Percentiles rank a stretch among this genome's conserved stretches.
These are phyloP conservation scores for Silvanus unidentatus DNA, from an alignment of 2,888 invertebrate genomes.

Conservation along the genomic window DNA sequence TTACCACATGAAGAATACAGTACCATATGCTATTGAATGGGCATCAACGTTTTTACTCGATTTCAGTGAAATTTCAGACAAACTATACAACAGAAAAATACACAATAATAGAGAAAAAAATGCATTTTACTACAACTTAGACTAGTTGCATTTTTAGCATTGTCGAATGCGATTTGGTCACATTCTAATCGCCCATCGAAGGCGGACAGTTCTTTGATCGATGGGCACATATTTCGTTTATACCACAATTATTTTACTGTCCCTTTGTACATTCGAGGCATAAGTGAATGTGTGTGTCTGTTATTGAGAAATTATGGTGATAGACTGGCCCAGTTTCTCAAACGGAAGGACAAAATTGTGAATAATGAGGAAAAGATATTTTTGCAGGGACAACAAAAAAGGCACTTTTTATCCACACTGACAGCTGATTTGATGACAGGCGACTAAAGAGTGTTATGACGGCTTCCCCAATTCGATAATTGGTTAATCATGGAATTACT, in stretches of 20 bases:
- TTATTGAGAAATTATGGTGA: too few species aligned
- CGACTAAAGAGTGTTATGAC: slow-evolving; percentile 25
- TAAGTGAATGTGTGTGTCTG: too few species aligned
- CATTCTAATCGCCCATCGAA: slow-evolving; percentile 25
- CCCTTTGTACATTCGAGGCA: too few species aligned
- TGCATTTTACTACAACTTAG: slow-evolving; percentile 29
- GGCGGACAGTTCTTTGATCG: slow-evolving; percentile 41
- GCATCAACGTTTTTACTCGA: slow-evolving; percentile 8
- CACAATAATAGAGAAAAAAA: slow-evolving; percentile 38
- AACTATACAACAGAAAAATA: slow-evolving; percentile 22
- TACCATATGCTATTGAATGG: slow-evolving; percentile 24
- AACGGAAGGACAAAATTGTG: slow-evolving; percentile 44
- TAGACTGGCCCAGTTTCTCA: slow-evolving; percentile 17
- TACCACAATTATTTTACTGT: slow-evolving; percentile 10
- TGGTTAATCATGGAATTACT: too few species aligned
- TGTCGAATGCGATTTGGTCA: not conserved
- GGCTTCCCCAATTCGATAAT: not conserved
- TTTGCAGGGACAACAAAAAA: slow-evolving; percentile 11
- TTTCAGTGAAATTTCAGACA: slow-evolving; percentile 16
- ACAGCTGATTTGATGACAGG: slow-evolving; percentile 30
- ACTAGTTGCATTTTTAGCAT: slow-evolving; percentile 17
- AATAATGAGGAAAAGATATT: slow-evolving; percentile 21
- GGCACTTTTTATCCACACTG: slow-evolving; percentile 16
- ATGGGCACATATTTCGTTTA: slow-evolving; percentile 22
- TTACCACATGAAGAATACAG: slow-evolving; percentile 21